Percentiles rank a stretch among this genome's conserved stretches.
Evolutionary conservation across 2,797 vertebrate species (phyloP).

Genomic region (Aplochiton taeniatus): DNA sequence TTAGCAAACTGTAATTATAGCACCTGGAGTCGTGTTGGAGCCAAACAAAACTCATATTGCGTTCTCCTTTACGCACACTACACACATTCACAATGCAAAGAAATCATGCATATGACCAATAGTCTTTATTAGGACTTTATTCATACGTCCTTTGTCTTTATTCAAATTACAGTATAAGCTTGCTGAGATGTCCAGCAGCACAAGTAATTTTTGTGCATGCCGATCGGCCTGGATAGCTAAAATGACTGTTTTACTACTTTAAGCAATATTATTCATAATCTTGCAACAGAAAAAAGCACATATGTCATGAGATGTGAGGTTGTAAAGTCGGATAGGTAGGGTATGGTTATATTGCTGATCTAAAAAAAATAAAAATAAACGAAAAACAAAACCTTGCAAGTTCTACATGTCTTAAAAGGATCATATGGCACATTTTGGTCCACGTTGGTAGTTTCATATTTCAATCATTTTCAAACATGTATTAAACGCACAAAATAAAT

Average conservation of each 20-base stretch:
- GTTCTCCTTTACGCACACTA: too few relatives aligned
- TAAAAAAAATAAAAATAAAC: conserved; percentile 36
- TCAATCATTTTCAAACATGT: conserved; percentile 67
- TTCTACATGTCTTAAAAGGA: conserved; percentile 82
- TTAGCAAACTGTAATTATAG: too few relatives aligned
- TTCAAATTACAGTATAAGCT: conserved; percentile 75
- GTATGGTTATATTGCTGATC: conserved; percentile 48
- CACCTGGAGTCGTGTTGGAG: too few relatives aligned
- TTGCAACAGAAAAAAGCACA: conserved; percentile 67
- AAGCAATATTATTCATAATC: conserved; percentile 65
- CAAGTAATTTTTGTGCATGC: conserved; percentile 45
- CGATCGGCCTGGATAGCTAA: conserved; percentile 49
- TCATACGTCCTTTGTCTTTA: conserved; percentile 73
- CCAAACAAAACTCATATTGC: too few relatives aligned
- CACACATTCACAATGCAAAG: conserved; percentile 32
- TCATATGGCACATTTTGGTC: conserved; percentile 94
- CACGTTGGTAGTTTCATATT: conserved; percentile 83
- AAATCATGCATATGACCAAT: neutral
- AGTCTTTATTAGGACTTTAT: conserved; percentile 73
- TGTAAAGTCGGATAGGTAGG: conserved; percentile 46
- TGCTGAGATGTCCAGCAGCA: conserved; percentile 69
- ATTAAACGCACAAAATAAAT: conserved; percentile 60
- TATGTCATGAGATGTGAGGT: conserved; percentile 55
- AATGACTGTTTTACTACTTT: conserved; percentile 66
- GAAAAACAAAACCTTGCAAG: conserved; percentile 53